phyloP scores from a whole-genome alignment of 2,888 invertebrate genomes.

The Agelastica alni region DNA sequence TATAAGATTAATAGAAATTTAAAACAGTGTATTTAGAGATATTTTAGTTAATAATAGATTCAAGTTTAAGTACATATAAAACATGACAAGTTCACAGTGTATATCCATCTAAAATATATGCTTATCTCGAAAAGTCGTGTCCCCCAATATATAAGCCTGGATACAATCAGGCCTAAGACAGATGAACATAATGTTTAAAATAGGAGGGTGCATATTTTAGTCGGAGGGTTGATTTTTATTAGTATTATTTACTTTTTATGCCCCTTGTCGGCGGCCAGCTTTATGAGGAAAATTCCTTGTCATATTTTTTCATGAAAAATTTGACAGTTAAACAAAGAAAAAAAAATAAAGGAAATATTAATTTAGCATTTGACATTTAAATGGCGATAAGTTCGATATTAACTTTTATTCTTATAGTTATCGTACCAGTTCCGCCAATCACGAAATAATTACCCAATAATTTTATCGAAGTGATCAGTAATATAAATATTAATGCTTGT shows the following conservation, averaged over 20 bases:
- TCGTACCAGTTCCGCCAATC: too few relatives aligned
- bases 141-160: slow-evolving; percentile 1
- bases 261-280: slow-evolving; percentile 16
- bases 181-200: slow-evolving; percentile 20
- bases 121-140: slow-evolving; percentile 13
- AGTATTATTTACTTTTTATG: slow-evolving; percentile 24
- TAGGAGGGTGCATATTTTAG: slow-evolving; percentile 24
- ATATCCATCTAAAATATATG: slow-evolving; percentile 17
- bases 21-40: too few relatives aligned
- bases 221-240: slow-evolving; percentile 19
- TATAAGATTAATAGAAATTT: too few relatives aligned
- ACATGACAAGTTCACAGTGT: background rate
- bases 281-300: slow-evolving; percentile 15
- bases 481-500: too few relatives aligned
- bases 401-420: too few relatives aligned
- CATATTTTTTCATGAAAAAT: slow-evolving; percentile 21
- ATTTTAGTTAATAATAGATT: too few relatives aligned
- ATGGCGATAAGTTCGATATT: background rate
- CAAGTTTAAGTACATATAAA: too few relatives aligned
- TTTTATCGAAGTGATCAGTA: too few relatives aligned
- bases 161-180: slow-evolving; percentile 20
- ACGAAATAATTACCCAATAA: too few relatives aligned
- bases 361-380: background rate
- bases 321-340: slow-evolving; percentile 10
- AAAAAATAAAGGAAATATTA: background rate